These are phyloP conservation scores for Silvanus unidentatus DNA, from an alignment of 2,888 invertebrate genomes.

Conservation along the genomic window DNA sequence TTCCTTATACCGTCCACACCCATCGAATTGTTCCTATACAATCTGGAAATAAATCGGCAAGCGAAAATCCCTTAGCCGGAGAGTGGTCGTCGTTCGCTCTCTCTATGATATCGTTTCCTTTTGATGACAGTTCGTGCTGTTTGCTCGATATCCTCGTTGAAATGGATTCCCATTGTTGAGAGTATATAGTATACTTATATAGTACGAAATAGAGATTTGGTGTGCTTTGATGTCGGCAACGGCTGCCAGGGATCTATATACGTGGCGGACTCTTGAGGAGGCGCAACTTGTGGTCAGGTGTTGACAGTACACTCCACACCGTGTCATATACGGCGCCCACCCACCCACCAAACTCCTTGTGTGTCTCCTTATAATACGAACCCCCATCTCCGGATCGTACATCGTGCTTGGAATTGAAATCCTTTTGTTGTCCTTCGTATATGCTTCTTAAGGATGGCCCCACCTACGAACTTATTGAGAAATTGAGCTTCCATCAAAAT, in stretches of 20 bases:
- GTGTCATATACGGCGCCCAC: conserved; percentile 9
- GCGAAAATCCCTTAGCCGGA: background rate
- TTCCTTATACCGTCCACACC: no score
- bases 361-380: no score
- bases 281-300: conserved; percentile 22
- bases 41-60: no score
- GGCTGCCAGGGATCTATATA: conserved; percentile 10
- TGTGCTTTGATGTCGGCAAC: conserved; percentile 20
- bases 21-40: no score
- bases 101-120: background rate
- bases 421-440: conserved; percentile 1
- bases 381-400: background rate
- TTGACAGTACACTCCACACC: conserved; percentile 28
- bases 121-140: conserved; percentile 15
- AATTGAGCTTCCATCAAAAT: background rate
- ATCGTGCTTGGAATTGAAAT: conserved; percentile 8
- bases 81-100: conserved; percentile 1
- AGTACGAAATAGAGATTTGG: no score
- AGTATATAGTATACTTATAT: no score
- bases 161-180: conserved; percentile 23
- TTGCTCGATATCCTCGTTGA: conserved; percentile 17
- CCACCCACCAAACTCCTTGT: no score
- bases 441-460: no score
- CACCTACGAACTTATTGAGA: background rate
- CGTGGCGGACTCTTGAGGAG: conserved; percentile 18